phyloP scores from a whole-genome alignment of 2,888 invertebrate genomes.

The Drosophila sordidapex region DNA sequence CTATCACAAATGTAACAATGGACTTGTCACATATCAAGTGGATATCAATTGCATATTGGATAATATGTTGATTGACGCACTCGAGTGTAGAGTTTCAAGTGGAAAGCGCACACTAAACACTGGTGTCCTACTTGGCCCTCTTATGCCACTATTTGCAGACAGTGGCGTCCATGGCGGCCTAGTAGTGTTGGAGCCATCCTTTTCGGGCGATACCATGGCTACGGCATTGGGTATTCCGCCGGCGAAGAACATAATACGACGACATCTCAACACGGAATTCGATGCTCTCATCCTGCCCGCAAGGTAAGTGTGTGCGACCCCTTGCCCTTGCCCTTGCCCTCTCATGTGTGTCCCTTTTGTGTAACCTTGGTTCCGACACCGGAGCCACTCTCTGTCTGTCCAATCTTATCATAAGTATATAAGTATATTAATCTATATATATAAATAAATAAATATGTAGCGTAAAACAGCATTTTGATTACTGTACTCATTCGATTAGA shows the following conservation, averaged over 20 bases:
- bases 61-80: conserved; percentile 47
- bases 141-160: conserved; percentile 86
- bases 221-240: conserved; percentile 96
- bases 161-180: conserved; percentile 98
- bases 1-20: neutral
- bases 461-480: conserved; percentile 70
- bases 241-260: conserved; percentile 95
- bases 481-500: conserved; percentile 44
- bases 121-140: neutral
- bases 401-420: conserved; percentile 12
- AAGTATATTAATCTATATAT: conserved; percentile 11
- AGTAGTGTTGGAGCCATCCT: conserved; percentile 96
- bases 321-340: neutral
- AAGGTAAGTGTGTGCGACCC: conserved; percentile 87
- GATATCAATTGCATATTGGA: conserved; percentile 22
- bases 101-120: neutral
- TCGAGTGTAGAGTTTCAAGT: conserved; percentile 30
- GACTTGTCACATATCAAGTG: conserved; percentile 1
- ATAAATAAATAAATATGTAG: conserved; percentile 50
- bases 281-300: conserved; percentile 96
- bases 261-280: conserved; percentile 95
- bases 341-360: conserved; percentile 22
- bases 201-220: conserved; percentile 97
- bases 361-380: conserved; percentile 7
- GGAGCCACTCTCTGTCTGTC: conserved; percentile 6